Evolutionary conservation across 2,888 invertebrate species (phyloP).

Genomic region (Pseudoips prasinana): DNA sequence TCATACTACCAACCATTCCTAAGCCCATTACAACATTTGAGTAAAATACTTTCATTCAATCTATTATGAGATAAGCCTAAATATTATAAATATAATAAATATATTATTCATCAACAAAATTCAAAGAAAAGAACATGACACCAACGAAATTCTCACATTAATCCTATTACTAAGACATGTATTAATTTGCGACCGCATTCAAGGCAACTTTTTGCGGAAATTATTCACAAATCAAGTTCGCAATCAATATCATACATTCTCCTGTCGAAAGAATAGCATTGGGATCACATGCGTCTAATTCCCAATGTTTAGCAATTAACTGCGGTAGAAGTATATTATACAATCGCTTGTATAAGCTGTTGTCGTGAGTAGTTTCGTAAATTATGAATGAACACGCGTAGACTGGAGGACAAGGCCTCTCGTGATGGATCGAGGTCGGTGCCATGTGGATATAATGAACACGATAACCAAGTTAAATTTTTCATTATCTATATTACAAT

Average conservation of each 20-base stretch:
- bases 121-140: too few species aligned
- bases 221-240: neutral
- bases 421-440: constrained; percentile 30
- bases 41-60: too few species aligned
- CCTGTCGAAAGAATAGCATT: constrained; percentile 13
- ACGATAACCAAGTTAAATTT: constrained; percentile 30
- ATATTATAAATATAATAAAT: too few species aligned
- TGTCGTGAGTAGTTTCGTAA: constrained; percentile 10
- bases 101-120: too few species aligned
- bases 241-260: constrained; percentile 13
- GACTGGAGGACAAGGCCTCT: constrained; percentile 27
- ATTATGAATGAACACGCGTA: constrained; percentile 33
- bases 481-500: too few species aligned
- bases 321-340: constrained; percentile 17
- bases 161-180: too few species aligned
- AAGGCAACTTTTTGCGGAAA: constrained; percentile 9
- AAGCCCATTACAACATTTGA: too few species aligned
- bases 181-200: constrained; percentile 20
- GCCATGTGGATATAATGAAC: constrained; percentile 13
- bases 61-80: too few species aligned
- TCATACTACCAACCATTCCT: too few species aligned
- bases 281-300: constrained; percentile 14
- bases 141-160: too few species aligned
- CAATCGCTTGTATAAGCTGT: constrained; percentile 7
- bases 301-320: constrained; percentile 18